These are phyloP conservation scores for Polydrusus cervinus DNA, from an alignment of 2,888 invertebrate species.

Conservation along the genomic window DNA sequence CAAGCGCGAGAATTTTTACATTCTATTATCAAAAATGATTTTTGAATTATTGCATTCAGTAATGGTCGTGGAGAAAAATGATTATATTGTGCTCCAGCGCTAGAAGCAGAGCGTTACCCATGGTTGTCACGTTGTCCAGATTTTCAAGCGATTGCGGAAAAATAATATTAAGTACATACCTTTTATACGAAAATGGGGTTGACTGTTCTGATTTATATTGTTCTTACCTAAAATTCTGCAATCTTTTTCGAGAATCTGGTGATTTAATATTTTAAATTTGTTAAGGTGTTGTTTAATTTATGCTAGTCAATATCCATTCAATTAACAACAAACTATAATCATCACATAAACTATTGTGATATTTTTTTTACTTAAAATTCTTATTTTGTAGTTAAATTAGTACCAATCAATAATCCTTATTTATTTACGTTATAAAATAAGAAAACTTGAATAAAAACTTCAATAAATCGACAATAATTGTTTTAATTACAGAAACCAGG, in stretches of 20 bases:
- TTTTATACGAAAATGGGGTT: too few relatives aligned
- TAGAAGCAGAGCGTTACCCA: too few relatives aligned
- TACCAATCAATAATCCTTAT: background rate
- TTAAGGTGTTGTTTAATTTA: conserved; percentile 1
- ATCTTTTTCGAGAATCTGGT: background rate
- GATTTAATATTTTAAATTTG: background rate
- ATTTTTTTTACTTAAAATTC: conserved; percentile 18
- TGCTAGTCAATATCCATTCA: conserved; percentile 14
- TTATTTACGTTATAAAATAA: background rate
- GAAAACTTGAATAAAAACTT: background rate
- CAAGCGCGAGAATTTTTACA: too few relatives aligned
- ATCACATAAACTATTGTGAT: conserved; percentile 22
- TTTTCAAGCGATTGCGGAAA: too few relatives aligned
- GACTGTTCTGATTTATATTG: too few relatives aligned
- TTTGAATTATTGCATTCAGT: too few relatives aligned
- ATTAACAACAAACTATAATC: background rate
- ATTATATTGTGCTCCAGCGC: too few relatives aligned
- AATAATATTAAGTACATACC: too few relatives aligned
- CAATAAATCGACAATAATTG: too few relatives aligned
- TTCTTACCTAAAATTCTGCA: background rate
- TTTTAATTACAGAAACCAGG: background rate
- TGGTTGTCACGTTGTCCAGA: too few relatives aligned
- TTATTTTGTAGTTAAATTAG: conserved; percentile 5
- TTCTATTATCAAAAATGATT: too few relatives aligned
- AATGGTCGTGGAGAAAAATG: too few relatives aligned